Evolutionary conservation across 2,113 vertebrate genomes (phyloP), one percentile per base, ranked within the genome.

Genomic region (Pluvialis apricaria): DNA sequence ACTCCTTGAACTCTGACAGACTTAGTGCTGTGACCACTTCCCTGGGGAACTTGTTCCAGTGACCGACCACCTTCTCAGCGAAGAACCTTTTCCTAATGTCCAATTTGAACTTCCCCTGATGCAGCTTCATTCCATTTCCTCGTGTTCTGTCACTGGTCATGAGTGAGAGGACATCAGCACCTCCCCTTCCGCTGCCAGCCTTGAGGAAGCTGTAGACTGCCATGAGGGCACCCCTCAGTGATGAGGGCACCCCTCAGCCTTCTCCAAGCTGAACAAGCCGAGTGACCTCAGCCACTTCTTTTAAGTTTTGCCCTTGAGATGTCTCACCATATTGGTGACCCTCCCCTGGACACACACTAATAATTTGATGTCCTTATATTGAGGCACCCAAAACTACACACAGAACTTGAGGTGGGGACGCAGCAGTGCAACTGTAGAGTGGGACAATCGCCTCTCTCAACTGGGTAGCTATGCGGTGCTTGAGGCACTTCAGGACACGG

Each of bases 391-490:
- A 57, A 91, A 83, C 5, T 42, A 34, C 25, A 4, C 29, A 18
- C 15, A 29, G 42, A 25, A 19, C 28, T 75, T 1, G 8, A 36
- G 34, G 34, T 69, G 49, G 18, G 61, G 21, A 40, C 11, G 9
- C 14, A 25, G 17, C 49, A 13, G 21, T 62, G 66, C 29, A 25
- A 25, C 13, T 34, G 36, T 15, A 17, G 24, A 24, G 47, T 42
- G 29, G 11, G 17, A 40, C 21, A 40, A 0, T 79, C 55, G 5
- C 49, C 31, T 49, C 52, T 32, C 13, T 38, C 0, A 0, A 11
- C 14, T 3, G 2, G 5, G 9, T 68, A 42, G 31, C 32, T 15
- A 13, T 47, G 55, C 54, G 61, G 52, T 86, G 38, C 45, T 51
- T 71, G 1, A 0, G 2, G 58, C 40, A 45, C 17, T 26, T 34